Conservation (phyloP, 2,113 vertebrate genomes). For the Amblyopsis rosae region DNA sequence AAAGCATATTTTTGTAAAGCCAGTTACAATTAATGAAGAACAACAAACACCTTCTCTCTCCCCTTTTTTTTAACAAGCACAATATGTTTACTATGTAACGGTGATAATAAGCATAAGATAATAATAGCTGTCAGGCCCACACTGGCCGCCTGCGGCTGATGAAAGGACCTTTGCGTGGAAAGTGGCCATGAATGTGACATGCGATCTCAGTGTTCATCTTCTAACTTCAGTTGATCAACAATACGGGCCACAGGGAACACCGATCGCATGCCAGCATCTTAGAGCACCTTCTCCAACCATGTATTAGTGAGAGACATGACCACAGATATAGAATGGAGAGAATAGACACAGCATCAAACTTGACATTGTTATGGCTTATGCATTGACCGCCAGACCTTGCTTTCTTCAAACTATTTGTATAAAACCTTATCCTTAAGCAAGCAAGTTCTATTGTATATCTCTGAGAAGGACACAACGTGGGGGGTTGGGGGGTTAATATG, state of each 20-base stretch:
- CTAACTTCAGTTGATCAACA: not conserved
- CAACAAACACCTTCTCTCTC: conserved; percentile 65
- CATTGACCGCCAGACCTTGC: conserved; percentile 33
- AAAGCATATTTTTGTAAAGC: conserved; percentile 88
- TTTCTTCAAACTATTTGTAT: conserved; percentile 19
- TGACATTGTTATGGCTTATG: conserved; percentile 52
- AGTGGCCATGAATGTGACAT: conserved; percentile 46
- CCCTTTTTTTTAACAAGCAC: conserved; percentile 75
- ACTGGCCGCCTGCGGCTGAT: conserved; percentile 90
- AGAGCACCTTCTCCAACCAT: conserved; percentile 52
- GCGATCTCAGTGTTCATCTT: conserved; percentile 30
- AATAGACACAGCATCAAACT: conserved; percentile 48
- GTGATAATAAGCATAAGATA: conserved; percentile 14
- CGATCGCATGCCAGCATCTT: conserved; percentile 38
- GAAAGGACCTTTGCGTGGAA: conserved; percentile 72
- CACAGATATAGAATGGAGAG: conserved; percentile 54
- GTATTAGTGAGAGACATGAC: conserved; percentile 63
- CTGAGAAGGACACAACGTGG: conserved; percentile 39
- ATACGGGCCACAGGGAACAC: not conserved
- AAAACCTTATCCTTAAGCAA: conserved; percentile 10
- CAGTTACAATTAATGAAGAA: conserved; percentile 84
- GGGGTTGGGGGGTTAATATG: conserved; percentile 13
- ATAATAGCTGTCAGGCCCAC: conserved; percentile 71
- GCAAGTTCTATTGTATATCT: conserved; percentile 47
- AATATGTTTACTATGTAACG: conserved; percentile 65